Evolutionary conservation across 2,113 vertebrate genomes (phyloP).

Genomic region (Apeltes quadracus): DNA sequence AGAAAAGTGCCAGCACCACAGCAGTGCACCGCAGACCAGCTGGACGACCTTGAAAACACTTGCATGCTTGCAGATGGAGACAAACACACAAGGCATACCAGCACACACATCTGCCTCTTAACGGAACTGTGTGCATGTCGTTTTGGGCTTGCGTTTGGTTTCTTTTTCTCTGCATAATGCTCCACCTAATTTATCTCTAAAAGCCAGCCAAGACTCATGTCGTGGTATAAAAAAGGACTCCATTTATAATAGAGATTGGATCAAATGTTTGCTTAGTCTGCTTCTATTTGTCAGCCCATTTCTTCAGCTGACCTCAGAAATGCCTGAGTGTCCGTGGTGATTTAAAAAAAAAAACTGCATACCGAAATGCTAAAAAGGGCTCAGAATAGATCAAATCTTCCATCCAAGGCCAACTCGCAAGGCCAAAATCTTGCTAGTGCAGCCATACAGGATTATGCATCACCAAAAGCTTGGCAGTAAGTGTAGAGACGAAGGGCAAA

Average conservation of each 20-base stretch:
- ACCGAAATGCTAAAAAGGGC: conserved; percentile 8
- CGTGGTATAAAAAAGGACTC: conserved; percentile 45
- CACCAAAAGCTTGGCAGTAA: conserved; percentile 1
- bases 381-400: conserved; percentile 20
- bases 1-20: conserved; percentile 37
- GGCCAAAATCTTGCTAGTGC: conserved; percentile 15
- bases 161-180: conserved; percentile 26
- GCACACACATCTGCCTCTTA: not conserved
- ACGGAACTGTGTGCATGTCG: not conserved
- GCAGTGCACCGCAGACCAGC: conserved; percentile 17
- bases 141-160: conserved; percentile 23
- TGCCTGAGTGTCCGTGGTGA: conserved; percentile 29
- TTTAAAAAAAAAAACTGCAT: conserved; percentile 26
- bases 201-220: conserved; percentile 40
- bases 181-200: conserved; percentile 56
- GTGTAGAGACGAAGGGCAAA: conserved; percentile 15
- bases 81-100: conserved; percentile 10
- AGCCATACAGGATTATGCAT: conserved; percentile 13
- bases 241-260: conserved; percentile 58
- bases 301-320: conserved; percentile 49
- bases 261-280: conserved; percentile 50
- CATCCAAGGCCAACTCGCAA: conserved; percentile 9
- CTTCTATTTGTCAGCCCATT: conserved; percentile 55
- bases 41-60: conserved; percentile 57
- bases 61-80: conserved; percentile 10